Evolutionary conservation across 2,888 invertebrate genomes (phyloP).

Genomic region (Abrostola tripartita): DNA sequence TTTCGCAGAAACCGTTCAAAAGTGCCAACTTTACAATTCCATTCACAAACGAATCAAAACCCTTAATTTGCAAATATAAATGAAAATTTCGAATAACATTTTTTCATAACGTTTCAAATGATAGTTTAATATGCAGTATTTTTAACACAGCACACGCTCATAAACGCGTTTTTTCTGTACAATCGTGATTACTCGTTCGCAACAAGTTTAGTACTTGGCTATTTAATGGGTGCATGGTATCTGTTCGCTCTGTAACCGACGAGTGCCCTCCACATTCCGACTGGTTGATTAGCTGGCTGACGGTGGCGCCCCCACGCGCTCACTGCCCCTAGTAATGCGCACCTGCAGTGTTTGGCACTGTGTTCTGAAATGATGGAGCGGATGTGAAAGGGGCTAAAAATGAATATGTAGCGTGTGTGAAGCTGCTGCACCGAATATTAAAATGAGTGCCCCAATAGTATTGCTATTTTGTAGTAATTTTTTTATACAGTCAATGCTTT

Average conservation of each 20-base stretch:
- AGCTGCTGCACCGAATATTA: conserved; percentile 8
- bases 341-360: conserved; percentile 69
- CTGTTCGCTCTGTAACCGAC: conserved; percentile 49
- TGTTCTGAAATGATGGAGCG: conserved; percentile 51
- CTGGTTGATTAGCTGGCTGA: conserved; percentile 70
- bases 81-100: neutral
- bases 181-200: conserved; percentile 42
- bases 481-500: no score
- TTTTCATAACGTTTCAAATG: conserved; percentile 3
- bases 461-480: neutral
- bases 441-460: conserved; percentile 3
- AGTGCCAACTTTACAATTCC: neutral
- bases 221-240: conserved; percentile 46
- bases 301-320: conserved; percentile 48
- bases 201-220: conserved; percentile 49
- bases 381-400: conserved; percentile 49
- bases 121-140: neutral
- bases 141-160: neutral
- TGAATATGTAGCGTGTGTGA: conserved; percentile 16
- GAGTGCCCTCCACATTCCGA: conserved; percentile 67
- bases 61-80: neutral
- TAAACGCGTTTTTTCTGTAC: conserved; percentile 4
- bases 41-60: conserved; percentile 10
- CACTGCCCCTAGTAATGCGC: conserved; percentile 55
- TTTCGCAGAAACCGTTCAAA: conserved; percentile 2